Base-by-base conservation (phyloP, 2,113 vertebrate genomes). In the Siphamia tubifer region DNA sequence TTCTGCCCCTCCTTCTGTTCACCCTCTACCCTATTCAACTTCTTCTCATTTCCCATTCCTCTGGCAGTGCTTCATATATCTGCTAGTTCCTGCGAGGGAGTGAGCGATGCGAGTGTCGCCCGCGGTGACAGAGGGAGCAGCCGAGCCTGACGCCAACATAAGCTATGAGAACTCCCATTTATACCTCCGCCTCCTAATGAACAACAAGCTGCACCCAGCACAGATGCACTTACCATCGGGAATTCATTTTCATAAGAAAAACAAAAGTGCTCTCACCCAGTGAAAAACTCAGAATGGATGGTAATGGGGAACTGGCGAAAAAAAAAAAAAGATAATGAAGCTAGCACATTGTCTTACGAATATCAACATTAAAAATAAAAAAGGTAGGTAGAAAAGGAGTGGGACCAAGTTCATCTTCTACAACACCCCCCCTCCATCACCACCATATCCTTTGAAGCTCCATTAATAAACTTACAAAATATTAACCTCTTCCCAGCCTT, bases 71-170 rank as follows among this genome's bases (percentile, higher is more conserved):
- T 68, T 63, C 74, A 81, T 82, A 80, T 81, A 81, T 87, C 64
- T 20, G 53, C 49, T 60, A 63, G 75, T 77, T 86, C 73, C 81
- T 87, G 77, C 39, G 25, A 80, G 84, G 56, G 79, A 86, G 75
- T 86, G 87, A 87, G 84, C 55, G 76, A 89, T 91, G 89, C 69
- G 57, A 54, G 51, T 74, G 78, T 86, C 84, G 77, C 85, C 82
- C 63, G 10, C 47, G 53, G 79, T 81, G 89, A 85, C 86, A 69
- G 82, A 67, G 71, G 68, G 81, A 83, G 81, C 84, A 86, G 82
- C 68, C 20, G 81, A 87, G 89, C 89, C 82, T 86, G 74, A 84
- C 79, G 78, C 68, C 78, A 87, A 85, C 88, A 91, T 89, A 89
- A 81, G 84, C 79, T 82, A 76, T 56, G 83, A 88, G 79, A 88